phyloP scores from a whole-genome alignment of 2,888 invertebrate genomes.

The Selenia dentaria region DNA sequence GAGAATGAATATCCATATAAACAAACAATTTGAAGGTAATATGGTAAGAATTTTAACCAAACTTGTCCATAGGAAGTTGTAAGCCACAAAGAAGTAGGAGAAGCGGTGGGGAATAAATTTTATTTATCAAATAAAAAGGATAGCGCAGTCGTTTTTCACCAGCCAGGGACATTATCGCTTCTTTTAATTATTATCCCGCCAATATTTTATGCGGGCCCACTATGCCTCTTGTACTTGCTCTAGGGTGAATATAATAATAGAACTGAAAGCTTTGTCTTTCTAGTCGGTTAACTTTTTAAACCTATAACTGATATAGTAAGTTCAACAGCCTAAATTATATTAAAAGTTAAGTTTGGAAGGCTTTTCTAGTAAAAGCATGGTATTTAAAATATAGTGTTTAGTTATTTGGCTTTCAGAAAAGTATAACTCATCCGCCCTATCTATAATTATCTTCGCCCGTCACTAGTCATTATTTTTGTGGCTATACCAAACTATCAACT shows the following conservation, averaged over 20 bases:
- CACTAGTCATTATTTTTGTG: constrained; percentile 13
- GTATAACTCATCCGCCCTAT: no score
- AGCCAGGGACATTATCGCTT: constrained; percentile 81
- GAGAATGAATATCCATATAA: no score
- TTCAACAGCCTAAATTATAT: no score
- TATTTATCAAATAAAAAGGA: constrained; percentile 85
- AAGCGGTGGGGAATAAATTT: constrained; percentile 76
- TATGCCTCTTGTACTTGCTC: constrained; percentile 33
- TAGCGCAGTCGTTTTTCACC: constrained; percentile 82
- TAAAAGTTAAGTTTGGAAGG: no score
- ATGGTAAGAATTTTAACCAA: constrained; percentile 24
- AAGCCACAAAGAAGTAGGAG: constrained; percentile 63
- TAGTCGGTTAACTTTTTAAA: neutral
- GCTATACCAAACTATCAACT: constrained; percentile 20
- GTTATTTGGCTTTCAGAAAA: no score
- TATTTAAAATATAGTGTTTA: no score
- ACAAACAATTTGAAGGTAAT: no score
- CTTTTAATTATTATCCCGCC: constrained; percentile 84
- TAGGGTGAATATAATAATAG: constrained; percentile 26
- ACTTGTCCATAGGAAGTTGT: constrained; percentile 56
- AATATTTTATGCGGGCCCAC: constrained; percentile 67
- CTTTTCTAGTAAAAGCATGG: no score
- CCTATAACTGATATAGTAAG: no score
- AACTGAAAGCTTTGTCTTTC: neutral
- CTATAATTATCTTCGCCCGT: no score